Evolutionary conservation across 2,888 invertebrate genomes (phyloP), one percentile per base, ranked within the genome.

Genomic region (Acronicta aceris): DNA sequence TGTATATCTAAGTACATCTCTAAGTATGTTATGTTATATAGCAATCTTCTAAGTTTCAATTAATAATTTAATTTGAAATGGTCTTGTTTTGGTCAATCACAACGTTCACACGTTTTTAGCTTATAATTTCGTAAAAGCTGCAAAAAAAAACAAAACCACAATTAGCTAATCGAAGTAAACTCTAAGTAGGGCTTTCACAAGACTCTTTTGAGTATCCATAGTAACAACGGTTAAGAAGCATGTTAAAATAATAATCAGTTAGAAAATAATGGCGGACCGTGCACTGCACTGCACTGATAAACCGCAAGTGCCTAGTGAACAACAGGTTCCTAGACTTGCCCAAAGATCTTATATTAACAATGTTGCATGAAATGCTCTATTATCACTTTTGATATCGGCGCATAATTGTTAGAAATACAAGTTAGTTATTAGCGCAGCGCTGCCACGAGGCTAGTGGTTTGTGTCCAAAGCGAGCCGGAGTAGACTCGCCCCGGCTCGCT

Each of bases 401-500:
- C 60, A 71, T 79, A 81, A 85, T 83, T 79, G 78, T 82, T 79
- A 78, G 71, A 74, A 78, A 78, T 81, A 60, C 46, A 67, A 59
- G 74, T 74, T 71, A 76, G 70, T 73, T 76, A 71, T 74, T 69
- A 76, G 69, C 70, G 66, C 74, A 66, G 73, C 70, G 71, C 76
- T 76, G 77, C 75, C 74, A 77, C 67, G 71, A 76, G 76, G 59
- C 76, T 75, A 74, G 81, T 76, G 76, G 78, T 73, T 78, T 73
- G 71, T 75, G 75, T 74, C 69, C 65, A 65, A 58, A 65, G 65
- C 61, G 56, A 64, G 81, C 76, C 72, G 78, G 79, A 79, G 81
- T 81, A 83, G 83, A 73, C 76, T 52, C 75, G 77, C 65, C 56
- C 77, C 67, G 54, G 74, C 77, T 73, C 81, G 89, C 90, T 85